phyloP scores from a whole-genome alignment of 1,140 invertebrate genomes.

The Hylaeus volcanicus region DNA sequence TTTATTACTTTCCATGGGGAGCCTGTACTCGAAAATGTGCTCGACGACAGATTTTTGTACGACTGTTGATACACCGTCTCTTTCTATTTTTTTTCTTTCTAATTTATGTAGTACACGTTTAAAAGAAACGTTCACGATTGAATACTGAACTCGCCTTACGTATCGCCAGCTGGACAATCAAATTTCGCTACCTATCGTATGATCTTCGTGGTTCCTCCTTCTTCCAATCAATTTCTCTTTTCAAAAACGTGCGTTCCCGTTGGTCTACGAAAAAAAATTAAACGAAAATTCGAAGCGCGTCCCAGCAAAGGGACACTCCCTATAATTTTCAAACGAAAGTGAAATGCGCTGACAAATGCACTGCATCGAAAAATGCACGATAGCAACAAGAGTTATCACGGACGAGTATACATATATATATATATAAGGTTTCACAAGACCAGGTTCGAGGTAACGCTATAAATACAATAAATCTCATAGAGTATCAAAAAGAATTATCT shows the following conservation, averaged over 20 bases:
- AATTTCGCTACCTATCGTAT: neutral
- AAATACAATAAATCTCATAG: slow-evolving; percentile 56
- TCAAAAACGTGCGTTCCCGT: neutral
- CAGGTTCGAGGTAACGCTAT: slow-evolving; percentile 28
- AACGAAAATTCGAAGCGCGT: neutral
- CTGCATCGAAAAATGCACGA: slow-evolving; percentile 19
- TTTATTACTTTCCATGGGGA: slow-evolving; percentile 44
- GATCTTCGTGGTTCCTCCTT: neutral
- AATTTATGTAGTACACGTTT: slow-evolving; percentile 13
- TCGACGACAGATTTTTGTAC: slow-evolving; percentile 20
- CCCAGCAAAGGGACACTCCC: neutral
- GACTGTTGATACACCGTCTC: neutral
- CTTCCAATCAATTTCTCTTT: neutral
- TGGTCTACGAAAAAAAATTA: neutral
- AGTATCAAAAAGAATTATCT: slow-evolving; percentile 61
- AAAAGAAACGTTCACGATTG: slow-evolving; percentile 38
- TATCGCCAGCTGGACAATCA: slow-evolving; percentile 26
- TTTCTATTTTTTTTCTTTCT: neutral
- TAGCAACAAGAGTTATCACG: slow-evolving; percentile 11
- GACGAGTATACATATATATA: neutral
- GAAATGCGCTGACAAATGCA: slow-evolving; percentile 54
- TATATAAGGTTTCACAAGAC: slow-evolving; percentile 14
- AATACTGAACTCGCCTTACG: slow-evolving; percentile 14
- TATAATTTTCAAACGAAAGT: slow-evolving; percentile 1
- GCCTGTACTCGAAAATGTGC: slow-evolving; percentile 3